Conservation (phyloP, 2,113 vertebrate genomes). For the Rhabdornis inornatus region DNA sequence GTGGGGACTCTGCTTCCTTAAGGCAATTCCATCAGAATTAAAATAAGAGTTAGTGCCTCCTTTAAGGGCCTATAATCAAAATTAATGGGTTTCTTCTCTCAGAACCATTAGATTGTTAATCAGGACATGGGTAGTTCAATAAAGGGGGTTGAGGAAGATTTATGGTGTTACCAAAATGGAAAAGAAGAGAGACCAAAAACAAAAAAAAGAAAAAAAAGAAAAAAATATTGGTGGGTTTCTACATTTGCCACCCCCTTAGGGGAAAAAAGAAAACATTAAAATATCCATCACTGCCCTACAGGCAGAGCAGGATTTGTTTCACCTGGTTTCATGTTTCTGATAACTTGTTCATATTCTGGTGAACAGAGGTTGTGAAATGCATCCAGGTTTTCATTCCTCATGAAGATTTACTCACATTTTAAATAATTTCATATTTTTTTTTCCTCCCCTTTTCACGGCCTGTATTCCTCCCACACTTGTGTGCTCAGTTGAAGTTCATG, state of each 20-base stretch:
- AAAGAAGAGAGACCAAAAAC: background rate
- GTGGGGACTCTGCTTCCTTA: background rate
- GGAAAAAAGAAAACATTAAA: background rate
- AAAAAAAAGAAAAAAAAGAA: background rate
- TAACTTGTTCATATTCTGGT: background rate
- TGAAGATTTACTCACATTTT: background rate
- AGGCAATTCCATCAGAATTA: background rate
- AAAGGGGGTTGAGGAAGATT: background rate
- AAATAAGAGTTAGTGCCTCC: background rate
- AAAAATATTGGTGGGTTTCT: background rate
- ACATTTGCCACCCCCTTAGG: background rate
- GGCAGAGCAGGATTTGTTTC: background rate
- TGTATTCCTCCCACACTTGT: background rate
- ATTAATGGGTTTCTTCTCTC: slow-evolving; percentile 31
- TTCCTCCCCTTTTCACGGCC: background rate
- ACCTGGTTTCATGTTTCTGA: background rate
- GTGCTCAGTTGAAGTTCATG: background rate
- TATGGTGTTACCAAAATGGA: background rate
- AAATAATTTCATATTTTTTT: background rate
- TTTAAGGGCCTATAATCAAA: background rate
- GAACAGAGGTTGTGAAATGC: background rate
- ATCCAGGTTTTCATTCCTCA: background rate
- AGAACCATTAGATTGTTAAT: background rate
- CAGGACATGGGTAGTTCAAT: background rate
- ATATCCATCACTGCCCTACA: background rate